phyloP scores from a whole-genome alignment of 1,140 invertebrate species.

The Hestina assimilis region DNA sequence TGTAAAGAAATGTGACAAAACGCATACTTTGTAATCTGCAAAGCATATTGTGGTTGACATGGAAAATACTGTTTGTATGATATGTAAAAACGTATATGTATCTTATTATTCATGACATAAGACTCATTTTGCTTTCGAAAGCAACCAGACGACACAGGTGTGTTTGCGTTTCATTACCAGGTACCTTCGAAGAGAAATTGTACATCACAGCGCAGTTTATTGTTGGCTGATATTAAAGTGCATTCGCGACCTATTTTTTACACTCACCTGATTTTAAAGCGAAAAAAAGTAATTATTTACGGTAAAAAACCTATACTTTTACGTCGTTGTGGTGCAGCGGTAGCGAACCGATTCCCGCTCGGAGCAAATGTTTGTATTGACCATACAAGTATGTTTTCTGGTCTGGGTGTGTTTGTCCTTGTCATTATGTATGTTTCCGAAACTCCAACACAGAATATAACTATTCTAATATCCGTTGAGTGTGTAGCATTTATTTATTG shows the following conservation, averaged over 20 bases:
- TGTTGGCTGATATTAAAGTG: constrained; percentile 28
- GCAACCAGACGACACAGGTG: constrained; percentile 30
- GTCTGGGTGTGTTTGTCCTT: no score
- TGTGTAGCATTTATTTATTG: no score
- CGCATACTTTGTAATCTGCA: constrained; percentile 9
- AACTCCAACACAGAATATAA: no score
- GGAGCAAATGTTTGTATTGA: no score
- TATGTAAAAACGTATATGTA: neutral
- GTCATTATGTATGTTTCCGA: no score
- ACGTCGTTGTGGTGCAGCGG: neutral
- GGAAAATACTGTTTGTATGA: neutral
- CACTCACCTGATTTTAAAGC: constrained; percentile 13
- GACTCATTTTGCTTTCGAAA: neutral
- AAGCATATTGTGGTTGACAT: constrained; percentile 9
- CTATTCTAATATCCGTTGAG: no score
- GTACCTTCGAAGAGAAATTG: constrained; percentile 28
- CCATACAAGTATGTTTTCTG: no score
- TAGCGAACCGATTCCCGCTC: no score
- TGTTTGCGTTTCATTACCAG: constrained; percentile 51
- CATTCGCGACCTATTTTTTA: constrained; percentile 14
- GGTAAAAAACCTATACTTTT: neutral
- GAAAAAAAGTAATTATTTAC: constrained; percentile 10
- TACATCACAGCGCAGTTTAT: constrained; percentile 24
- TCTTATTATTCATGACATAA: neutral
- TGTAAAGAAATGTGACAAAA: constrained; percentile 16